These are phyloP conservation scores for Pimpla rufipes DNA, from an alignment of 2,888 invertebrate genomes.

Conservation along the genomic window DNA sequence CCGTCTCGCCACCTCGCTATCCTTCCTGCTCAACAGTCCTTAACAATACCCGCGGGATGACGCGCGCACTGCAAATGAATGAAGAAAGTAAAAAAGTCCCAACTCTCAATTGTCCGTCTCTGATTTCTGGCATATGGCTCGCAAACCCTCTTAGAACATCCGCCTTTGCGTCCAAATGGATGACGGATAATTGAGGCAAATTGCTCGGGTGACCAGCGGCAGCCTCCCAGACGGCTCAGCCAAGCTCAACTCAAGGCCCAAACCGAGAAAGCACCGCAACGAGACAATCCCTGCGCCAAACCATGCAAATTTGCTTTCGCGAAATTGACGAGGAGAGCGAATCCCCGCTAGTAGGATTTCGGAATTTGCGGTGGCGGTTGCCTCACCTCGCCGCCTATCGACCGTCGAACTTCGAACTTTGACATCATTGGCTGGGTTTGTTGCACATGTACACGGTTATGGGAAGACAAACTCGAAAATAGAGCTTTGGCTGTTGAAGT, in stretches of 20 bases:
- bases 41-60: conserved; percentile 63
- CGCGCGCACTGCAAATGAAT: conserved; percentile 3
- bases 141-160: not conserved
- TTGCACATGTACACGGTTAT: not conserved
- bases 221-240: conserved; percentile 19
- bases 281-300: conserved; percentile 10
- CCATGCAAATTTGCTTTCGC: conserved; percentile 36
- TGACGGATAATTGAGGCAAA: conserved; percentile 55
- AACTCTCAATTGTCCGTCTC: conserved; percentile 39
- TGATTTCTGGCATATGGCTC: conserved; percentile 45
- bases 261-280: conserved; percentile 44
- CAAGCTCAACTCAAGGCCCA: not conserved
- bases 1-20: conserved; percentile 21
- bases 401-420: conserved; percentile 1
- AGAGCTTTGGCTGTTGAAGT: too few relatives aligned
- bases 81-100: conserved; percentile 27
- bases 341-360: conserved; percentile 41
- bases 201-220: conserved; percentile 40
- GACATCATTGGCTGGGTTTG: conserved; percentile 11
- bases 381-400: conserved; percentile 14
- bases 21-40: conserved; percentile 51
- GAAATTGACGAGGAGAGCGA: conserved; percentile 41
- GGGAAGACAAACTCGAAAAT: not conserved
- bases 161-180: not conserved
- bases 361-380: conserved; percentile 41